Evolutionary conservation across 92 coral and sea anemone species (phyloP).

Genomic region (Phenganax marumi): DNA sequence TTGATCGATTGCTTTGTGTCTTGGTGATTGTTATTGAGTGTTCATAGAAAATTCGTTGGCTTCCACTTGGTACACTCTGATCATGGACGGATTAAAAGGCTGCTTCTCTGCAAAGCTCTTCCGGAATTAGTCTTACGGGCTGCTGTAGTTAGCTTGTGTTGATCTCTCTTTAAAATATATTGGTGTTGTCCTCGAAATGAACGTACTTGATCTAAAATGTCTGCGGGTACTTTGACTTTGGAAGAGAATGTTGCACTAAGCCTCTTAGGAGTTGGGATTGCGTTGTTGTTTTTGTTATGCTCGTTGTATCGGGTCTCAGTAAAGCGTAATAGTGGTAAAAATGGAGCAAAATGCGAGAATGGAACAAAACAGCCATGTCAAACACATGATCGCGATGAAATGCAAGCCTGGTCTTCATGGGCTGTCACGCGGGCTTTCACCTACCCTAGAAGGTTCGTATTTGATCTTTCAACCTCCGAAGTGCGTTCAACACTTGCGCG

Average conservation of each 20-base stretch:
- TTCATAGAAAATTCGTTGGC: neutral
- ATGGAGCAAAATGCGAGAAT: neutral
- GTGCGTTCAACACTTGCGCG: neutral
- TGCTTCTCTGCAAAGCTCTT: neutral
- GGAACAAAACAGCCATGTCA: neutral
- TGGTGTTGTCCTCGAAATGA: neutral
- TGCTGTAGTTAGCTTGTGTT: neutral
- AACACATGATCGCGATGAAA: conserved; percentile 1
- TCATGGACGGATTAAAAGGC: neutral
- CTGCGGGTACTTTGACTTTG: conserved; percentile 16
- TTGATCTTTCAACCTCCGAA: neutral
- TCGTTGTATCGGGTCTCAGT: neutral
- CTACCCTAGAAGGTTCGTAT: conserved; percentile 46
- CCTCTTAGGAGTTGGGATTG: conserved; percentile 22
- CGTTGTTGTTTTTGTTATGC: conserved; percentile 19
- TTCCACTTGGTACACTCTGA: neutral
- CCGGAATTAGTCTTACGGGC: conserved; percentile 4
- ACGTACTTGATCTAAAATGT: neutral
- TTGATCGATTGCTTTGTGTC: conserved; percentile 10
- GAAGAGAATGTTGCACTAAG: conserved; percentile 9
- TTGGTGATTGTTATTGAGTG: neutral
- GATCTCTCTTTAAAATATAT: neutral
- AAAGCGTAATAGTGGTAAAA: neutral
- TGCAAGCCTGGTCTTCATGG: neutral
- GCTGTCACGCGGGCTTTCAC: conserved; percentile 26